phyloP scores from a whole-genome alignment of 2,888 invertebrate species.

The Dusona sp. region DNA sequence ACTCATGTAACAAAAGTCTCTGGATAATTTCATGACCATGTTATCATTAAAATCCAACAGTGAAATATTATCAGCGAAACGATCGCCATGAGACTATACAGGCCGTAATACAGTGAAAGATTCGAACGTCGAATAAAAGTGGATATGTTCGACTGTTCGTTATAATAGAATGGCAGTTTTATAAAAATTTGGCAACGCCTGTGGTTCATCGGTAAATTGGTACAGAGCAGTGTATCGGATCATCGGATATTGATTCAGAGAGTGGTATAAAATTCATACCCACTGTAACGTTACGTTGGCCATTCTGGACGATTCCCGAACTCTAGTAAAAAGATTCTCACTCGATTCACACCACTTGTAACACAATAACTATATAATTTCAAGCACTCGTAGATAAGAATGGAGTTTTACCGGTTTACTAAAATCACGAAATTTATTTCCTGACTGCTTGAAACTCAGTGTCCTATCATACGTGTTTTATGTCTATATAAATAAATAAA shows the following conservation, averaged over 20 bases:
- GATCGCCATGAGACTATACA: not conserved
- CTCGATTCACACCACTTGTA: not conserved
- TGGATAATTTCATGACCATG: not conserved
- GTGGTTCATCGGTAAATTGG: not conserved
- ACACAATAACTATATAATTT: constrained; percentile 46
- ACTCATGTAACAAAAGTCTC: not conserved
- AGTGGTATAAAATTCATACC: not conserved
- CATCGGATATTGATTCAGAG: not conserved
- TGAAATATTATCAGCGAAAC: not conserved
- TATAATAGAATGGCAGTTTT: constrained; percentile 38
- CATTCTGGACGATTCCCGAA: not conserved
- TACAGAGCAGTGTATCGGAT: constrained; percentile 4
- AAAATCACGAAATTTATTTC: constrained; percentile 42
- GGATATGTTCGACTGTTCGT: constrained; percentile 37
- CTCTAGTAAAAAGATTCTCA: not conserved
- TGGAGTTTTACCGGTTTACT: not conserved
- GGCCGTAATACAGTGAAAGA: not conserved
- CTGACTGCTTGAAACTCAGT: constrained; percentile 9
- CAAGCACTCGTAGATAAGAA: constrained; percentile 26
- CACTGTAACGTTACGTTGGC: constrained; percentile 16
- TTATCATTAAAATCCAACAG: not conserved
- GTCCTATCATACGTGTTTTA: not conserved
- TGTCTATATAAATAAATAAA: not conserved
- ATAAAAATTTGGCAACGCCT: constrained; percentile 53
- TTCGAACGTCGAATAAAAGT: constrained; percentile 28